Evolutionary conservation across 2,888 invertebrate species (phyloP).

Genomic region (Drosophila paramelanica): DNA sequence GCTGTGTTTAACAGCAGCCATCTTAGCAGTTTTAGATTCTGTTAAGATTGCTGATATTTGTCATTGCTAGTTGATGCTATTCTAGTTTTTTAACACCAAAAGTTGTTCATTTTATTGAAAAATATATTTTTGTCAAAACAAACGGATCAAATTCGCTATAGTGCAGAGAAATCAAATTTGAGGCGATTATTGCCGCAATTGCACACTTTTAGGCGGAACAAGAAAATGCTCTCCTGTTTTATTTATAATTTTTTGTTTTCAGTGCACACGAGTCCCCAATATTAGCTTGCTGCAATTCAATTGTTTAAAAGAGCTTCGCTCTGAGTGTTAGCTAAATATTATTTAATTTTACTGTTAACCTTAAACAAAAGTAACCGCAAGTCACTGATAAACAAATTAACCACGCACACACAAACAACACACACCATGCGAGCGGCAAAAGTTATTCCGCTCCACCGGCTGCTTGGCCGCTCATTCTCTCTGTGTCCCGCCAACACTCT

Average conservation of each 20-base stretch:
- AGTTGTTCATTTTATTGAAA: too few species aligned
- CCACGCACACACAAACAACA: not conserved
- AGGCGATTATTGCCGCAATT: not conserved
- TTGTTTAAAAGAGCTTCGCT: not conserved
- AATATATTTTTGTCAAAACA: too few species aligned
- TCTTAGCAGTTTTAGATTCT: too few species aligned
- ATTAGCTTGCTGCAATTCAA: not conserved
- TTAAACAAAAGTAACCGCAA: conserved; percentile 36
- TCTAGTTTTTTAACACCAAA: too few species aligned
- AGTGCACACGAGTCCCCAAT: not conserved
- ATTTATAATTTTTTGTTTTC: not conserved
- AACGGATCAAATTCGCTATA: too few species aligned
- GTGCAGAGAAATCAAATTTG: not conserved
- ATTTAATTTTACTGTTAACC: not conserved
- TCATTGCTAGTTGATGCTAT: too few species aligned
- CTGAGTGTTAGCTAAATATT: conserved; percentile 22
- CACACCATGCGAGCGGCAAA: not conserved
- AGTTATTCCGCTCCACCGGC: not conserved
- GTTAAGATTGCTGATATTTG: too few species aligned
- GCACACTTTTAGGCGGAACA: conserved; percentile 57
- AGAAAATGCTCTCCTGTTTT: conserved; percentile 9
- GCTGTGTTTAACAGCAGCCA: too few species aligned
- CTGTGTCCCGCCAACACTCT: not conserved
- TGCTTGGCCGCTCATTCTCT: not conserved
- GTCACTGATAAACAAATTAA: conserved; percentile 8